phyloP scores from a whole-genome alignment of 2,113 vertebrate genomes.

The Rattus rattus region DNA sequence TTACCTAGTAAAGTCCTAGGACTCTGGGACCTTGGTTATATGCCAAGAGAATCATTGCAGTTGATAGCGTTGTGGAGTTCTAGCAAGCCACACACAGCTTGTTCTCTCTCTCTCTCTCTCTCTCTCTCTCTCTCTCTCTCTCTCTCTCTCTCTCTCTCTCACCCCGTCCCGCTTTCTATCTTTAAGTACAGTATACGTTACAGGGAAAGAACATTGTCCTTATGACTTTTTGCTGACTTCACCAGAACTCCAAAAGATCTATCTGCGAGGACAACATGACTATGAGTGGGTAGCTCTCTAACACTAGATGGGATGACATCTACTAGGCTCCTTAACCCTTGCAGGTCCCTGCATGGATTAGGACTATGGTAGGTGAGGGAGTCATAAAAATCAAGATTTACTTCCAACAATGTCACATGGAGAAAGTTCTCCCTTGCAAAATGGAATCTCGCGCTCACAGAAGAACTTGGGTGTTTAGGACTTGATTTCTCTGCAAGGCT shows the following conservation, averaged over 20 bases:
- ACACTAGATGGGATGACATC: not conserved
- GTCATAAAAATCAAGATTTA: not conserved
- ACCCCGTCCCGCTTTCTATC: accelerated
- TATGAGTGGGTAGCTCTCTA: not conserved
- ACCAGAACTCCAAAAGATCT: not conserved
- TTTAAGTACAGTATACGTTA: not conserved
- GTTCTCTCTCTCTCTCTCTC: too few species aligned
- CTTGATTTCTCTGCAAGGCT: not conserved
- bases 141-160: too few species aligned
- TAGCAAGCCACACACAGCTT: not conserved
- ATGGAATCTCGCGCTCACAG: not conserved
- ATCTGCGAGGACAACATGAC: not conserved
- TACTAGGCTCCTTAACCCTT: not conserved
- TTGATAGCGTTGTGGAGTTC: not conserved
- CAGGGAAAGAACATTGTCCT: not conserved
- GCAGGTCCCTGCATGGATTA: not conserved
- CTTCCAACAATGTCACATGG: not conserved
- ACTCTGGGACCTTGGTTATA: not conserved
- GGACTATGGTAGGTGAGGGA: not conserved
- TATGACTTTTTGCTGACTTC: not conserved
- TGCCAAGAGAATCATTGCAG: not conserved
- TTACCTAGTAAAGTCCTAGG: not conserved
- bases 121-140: too few species aligned
- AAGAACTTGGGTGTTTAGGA: not conserved
- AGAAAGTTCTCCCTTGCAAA: not conserved